A percentile compares a stretch with the other conserved stretches of the same genome.
Evolutionary conservation across 2,113 vertebrate genomes (phyloP).

Genomic region (Oophaga pumilio): DNA sequence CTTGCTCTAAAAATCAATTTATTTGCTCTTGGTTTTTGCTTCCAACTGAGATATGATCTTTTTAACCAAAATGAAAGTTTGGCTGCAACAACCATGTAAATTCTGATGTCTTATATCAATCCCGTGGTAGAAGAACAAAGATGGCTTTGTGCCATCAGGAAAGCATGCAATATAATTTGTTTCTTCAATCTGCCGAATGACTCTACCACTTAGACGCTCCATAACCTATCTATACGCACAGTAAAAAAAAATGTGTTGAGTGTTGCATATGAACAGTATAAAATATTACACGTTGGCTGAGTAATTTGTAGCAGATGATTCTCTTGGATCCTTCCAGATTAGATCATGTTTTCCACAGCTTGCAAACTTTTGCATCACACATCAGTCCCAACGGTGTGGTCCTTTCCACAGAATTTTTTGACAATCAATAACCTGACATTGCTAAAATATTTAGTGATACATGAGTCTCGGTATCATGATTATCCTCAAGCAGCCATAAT

Average conservation of each 20-base stretch:
- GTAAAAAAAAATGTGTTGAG: not conserved
- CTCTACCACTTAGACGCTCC: not conserved
- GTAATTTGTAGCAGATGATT: slow-evolving; percentile 16
- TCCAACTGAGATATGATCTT: not conserved
- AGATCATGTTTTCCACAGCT: not conserved
- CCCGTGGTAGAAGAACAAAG: not conserved
- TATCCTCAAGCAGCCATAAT: not conserved
- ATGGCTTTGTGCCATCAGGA: not conserved
- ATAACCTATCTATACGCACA: not conserved
- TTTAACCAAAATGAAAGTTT: not conserved
- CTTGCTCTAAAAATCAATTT: too few relatives aligned
- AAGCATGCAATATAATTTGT: not conserved
- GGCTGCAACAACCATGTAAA: not conserved
- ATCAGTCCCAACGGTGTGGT: not conserved
- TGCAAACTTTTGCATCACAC: not conserved
- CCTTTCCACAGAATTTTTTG: not conserved
- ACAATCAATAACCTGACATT: not conserved
- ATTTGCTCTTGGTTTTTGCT: not conserved
- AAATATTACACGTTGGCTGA: not conserved
- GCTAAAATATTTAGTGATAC: not conserved
- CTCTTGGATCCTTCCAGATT: not conserved
- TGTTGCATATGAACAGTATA: not conserved
- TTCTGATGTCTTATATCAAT: not conserved
- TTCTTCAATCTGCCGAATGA: not conserved
- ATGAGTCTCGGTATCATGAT: not conserved